These are phyloP conservation scores for Habrosyne pyritoides DNA, from an alignment of 2,888 invertebrate species.

Conservation along the genomic window DNA sequence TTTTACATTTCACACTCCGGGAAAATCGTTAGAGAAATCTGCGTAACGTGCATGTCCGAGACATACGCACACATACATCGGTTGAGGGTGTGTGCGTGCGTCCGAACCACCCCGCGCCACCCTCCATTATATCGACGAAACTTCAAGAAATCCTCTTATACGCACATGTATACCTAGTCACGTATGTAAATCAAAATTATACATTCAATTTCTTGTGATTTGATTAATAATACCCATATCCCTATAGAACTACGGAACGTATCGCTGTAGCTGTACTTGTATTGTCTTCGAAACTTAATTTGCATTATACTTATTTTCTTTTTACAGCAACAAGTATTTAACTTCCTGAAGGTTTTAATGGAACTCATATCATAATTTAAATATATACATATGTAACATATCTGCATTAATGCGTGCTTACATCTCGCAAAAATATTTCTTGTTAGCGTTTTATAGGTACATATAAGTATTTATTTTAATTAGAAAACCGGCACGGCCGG, in stretches of 20 bases:
- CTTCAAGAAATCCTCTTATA: constrained; percentile 81
- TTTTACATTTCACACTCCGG: constrained; percentile 84
- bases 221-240: constrained; percentile 28
- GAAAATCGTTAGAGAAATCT: constrained; percentile 84
- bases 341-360: background rate
- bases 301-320: background rate
- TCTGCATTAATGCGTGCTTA: no score
- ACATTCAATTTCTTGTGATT: constrained; percentile 55
- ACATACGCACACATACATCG: constrained; percentile 67
- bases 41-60: constrained; percentile 82
- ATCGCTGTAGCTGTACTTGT: background rate
- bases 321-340: background rate
- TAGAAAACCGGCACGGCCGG: constrained; percentile 42
- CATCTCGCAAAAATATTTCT: no score
- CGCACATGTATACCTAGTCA: constrained; percentile 64
- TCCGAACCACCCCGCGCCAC: constrained; percentile 57
- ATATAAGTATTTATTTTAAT: constrained; percentile 52
- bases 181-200: constrained; percentile 70
- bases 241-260: background rate
- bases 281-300: background rate
- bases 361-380: background rate
- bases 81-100: constrained; percentile 42
- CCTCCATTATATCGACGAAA: constrained; percentile 76
- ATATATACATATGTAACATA: background rate
- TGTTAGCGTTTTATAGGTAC: background rate